Evolutionary conservation across 2,797 vertebrate species (phyloP).

Genomic region (Cryptoblepharus egeriae): DNA sequence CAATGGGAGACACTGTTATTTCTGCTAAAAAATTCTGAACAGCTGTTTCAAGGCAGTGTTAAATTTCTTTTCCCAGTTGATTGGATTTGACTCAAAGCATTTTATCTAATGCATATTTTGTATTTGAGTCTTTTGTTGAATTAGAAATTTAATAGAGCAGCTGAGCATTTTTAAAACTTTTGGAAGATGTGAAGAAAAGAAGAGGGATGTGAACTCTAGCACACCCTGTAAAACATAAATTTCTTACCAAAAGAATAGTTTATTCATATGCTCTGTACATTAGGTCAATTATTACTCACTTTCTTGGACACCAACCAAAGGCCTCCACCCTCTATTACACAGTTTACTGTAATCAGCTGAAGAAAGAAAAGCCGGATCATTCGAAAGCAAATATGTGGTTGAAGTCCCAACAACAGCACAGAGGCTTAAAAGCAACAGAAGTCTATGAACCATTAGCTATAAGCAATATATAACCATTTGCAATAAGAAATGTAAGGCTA

Average conservation of each 20-base stretch:
- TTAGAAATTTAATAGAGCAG: constrained; percentile 75
- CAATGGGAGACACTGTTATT: constrained; percentile 60
- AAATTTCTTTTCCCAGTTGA: constrained; percentile 36
- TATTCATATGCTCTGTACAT: constrained; percentile 82
- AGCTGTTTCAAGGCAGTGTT: constrained; percentile 68
- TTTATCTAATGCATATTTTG: constrained; percentile 69
- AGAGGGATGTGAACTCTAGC: constrained; percentile 78
- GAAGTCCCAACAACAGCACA: constrained; percentile 5
- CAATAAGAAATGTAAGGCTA: too few species aligned
- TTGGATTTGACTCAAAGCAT: constrained; percentile 63
- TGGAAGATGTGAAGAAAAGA: constrained; percentile 79
- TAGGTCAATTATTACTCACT: constrained; percentile 85
- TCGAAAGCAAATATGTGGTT: constrained; percentile 57
- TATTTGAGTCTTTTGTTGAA: constrained; percentile 71
- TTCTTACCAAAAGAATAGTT: constrained; percentile 79
- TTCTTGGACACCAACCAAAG: constrained; percentile 78
- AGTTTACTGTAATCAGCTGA: constrained; percentile 71
- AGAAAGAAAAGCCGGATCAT: constrained; percentile 68
- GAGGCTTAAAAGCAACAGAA: constrained; percentile 39
- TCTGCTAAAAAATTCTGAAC: constrained; percentile 66
- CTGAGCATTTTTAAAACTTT: constrained; percentile 79
- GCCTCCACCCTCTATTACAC: constrained; percentile 78
- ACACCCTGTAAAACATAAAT: constrained; percentile 77
- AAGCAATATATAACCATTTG: not conserved
- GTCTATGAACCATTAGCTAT: constrained; percentile 59